Base-by-base conservation (phyloP, 2,888 invertebrate genomes). In the Glaucopsyche alexis region DNA sequence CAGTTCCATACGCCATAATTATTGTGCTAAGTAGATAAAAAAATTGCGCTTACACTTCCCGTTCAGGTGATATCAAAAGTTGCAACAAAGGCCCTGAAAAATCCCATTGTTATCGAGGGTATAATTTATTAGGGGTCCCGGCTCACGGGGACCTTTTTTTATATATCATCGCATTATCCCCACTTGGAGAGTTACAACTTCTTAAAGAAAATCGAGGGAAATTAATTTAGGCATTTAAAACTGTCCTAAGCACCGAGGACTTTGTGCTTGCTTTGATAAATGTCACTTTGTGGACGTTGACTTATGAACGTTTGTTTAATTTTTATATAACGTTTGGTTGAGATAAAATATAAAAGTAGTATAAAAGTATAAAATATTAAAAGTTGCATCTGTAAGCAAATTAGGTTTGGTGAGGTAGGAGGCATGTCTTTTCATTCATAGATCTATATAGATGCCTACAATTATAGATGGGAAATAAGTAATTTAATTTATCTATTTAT, bases 101-200 rank as follows among this genome's bases (percentile, higher is more conserved):
- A 92, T 88, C 93, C 93, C 89, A 93, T 93, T 93, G 93, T 93
- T 93, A 93, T 93, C 93, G 90, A 89, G 91, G 90, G 90, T 87
- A 88, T 93, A 93, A 93, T 93, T 93, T 93, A 93, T 93, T 92
- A 92, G 89, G 89, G 91, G 87, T 83, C 82, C 81, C 79, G 87
- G 87, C 88, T 87, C 89, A 87, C 85, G 84, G 91, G 88, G 89
- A 88, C 91, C 91, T 93, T 93, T 93, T 91, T 93, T 93, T 93
- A 93, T 93, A 93, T 92, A 93, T 93, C 93, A 93, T 93, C 93
- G 92, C 90, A 92, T 93, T 93, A 93, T 93, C 91, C 92, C 91
- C 88, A 89, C 91, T 89, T 85, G 85, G 90, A 83, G 88, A 91
- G 92, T 91, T 92, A 91, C 91, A 92, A 92, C 92, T 93, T 92